A percentile compares a stretch with the other conserved stretches of the same genome.
Conservation (phyloP, 2,113 vertebrate species). For the Hucho hucho region DNA sequence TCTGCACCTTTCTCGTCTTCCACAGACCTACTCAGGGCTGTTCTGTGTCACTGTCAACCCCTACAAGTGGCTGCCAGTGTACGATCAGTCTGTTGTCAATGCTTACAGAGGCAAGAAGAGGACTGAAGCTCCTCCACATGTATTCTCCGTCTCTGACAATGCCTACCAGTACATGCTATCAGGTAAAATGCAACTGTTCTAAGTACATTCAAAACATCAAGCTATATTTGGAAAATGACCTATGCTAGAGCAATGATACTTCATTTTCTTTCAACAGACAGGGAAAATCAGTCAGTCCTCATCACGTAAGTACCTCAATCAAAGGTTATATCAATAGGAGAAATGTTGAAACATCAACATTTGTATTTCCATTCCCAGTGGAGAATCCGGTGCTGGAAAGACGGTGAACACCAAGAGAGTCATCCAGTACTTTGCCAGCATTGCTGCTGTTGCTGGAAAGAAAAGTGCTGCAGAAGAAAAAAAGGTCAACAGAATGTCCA, state of each 20-base stretch:
- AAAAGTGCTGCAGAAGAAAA: constrained; percentile 77
- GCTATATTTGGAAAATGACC: neutral
- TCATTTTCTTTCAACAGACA: constrained; percentile 56
- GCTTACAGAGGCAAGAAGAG: constrained; percentile 92
- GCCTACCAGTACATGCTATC: constrained; percentile 90
- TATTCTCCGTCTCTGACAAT: constrained; percentile 92
- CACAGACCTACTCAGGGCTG: constrained; percentile 78
- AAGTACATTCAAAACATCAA: too few relatives aligned
- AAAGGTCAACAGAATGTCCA: constrained; percentile 71
- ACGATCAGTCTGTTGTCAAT: constrained; percentile 81
- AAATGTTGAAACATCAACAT: too few relatives aligned
- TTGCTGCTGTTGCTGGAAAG: constrained; percentile 82
- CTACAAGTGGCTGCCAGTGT: constrained; percentile 80
- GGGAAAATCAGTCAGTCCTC: constrained; percentile 62
- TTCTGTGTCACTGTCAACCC: constrained; percentile 80
- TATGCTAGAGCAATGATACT: too few relatives aligned
- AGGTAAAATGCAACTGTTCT: constrained; percentile 59
- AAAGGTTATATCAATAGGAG: neutral
- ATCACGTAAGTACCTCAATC: constrained; percentile 67
- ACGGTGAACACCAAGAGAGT: constrained; percentile 93
- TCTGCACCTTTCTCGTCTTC: neutral
- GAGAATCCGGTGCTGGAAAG: constrained; percentile 93
- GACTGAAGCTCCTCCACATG: constrained; percentile 88
- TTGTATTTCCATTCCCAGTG: constrained; percentile 58
- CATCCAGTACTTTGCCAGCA: constrained; percentile 92